phyloP scores from a whole-genome alignment of 2,888 invertebrate genomes.

The Watsonalla cultraria region DNA sequence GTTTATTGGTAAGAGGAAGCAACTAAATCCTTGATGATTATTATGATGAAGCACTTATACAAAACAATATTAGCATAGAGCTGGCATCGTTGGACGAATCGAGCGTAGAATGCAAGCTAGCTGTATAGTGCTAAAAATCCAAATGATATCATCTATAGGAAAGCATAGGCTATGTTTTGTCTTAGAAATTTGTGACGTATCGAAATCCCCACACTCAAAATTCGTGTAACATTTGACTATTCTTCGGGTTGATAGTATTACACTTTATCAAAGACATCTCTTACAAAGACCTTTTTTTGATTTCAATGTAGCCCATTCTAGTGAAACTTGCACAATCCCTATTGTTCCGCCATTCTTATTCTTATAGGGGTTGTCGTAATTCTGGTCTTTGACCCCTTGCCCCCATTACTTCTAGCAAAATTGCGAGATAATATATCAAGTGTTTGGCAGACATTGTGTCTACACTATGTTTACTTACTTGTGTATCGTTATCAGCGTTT shows the following conservation, averaged over 20 bases:
- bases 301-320: not conserved
- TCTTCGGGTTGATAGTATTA: not conserved
- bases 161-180: too few relatives aligned
- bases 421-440: slow-evolving; percentile 18
- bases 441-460: slow-evolving; percentile 20
- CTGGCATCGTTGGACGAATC: not conserved
- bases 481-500: not conserved
- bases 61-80: not conserved
- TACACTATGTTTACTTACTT: slow-evolving; percentile 6
- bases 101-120: not conserved
- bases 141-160: too few relatives aligned
- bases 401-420: slow-evolving; percentile 38
- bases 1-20: too few relatives aligned
- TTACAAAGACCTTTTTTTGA: not conserved
- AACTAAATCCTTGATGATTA: too few relatives aligned
- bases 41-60: not conserved
- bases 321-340: not conserved
- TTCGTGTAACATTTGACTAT: not conserved
- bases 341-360: slow-evolving; percentile 15
- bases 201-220: too few relatives aligned
- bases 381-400: slow-evolving; percentile 58
- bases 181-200: too few relatives aligned
- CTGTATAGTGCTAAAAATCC: too few relatives aligned
- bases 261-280: not conserved
- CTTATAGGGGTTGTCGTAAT: slow-evolving; percentile 34